These are phyloP conservation scores for Calliphora vomitoria DNA, from an alignment of 2,888 invertebrate genomes.

Conservation along the genomic window DNA sequence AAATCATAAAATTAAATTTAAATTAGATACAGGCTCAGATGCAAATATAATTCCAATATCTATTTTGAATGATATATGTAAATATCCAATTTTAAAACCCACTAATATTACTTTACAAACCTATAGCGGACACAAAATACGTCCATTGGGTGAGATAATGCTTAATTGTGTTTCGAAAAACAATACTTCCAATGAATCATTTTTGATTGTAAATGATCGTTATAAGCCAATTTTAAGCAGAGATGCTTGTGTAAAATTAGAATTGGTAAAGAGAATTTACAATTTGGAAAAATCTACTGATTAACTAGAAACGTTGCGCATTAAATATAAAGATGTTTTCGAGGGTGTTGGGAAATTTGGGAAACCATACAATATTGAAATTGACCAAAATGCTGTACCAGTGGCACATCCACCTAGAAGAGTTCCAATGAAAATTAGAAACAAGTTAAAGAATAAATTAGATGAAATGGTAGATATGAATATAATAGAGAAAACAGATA, in stretches of 20 bases:
- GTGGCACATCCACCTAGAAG: constrained; percentile 14
- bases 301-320: background rate
- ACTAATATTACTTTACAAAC: too few relatives aligned
- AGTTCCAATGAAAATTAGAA: constrained; percentile 9
- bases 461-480: background rate
- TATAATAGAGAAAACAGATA: constrained; percentile 6
- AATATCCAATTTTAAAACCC: background rate
- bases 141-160: too few relatives aligned
- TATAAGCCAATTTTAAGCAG: constrained; percentile 1
- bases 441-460: constrained; percentile 15
- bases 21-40: constrained; percentile 3
- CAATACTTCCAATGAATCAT: background rate
- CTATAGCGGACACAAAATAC: too few relatives aligned
- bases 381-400: background rate
- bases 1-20: constrained; percentile 10
- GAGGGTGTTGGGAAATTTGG: too few relatives aligned
- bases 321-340: too few relatives aligned
- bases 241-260: constrained; percentile 12
- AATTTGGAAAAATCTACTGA: constrained; percentile 4
- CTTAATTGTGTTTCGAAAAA: too few relatives aligned
- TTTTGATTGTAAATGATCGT: background rate
- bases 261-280: background rate
- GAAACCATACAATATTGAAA: too few relatives aligned
- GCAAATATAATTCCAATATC: constrained; percentile 19
- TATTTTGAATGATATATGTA: background rate